phyloP scores from a whole-genome alignment of 2,797 vertebrate species.

The Lagocephalus sceleratus region DNA sequence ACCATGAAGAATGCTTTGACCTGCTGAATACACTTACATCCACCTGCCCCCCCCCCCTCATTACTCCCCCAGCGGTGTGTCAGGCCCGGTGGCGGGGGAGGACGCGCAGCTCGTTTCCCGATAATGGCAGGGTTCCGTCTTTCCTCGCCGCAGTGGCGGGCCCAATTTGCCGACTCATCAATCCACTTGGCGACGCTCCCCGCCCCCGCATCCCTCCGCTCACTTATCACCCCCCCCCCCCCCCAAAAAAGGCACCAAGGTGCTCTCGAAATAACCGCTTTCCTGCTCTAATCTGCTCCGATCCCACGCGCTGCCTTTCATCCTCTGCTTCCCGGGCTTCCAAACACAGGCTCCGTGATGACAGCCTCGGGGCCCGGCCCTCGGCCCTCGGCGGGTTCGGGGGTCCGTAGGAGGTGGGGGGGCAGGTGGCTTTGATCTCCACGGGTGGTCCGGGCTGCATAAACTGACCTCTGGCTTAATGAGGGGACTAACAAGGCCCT shows the following conservation, averaged over 20 bases:
- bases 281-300: slow-evolving; percentile 50
- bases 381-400: slow-evolving; percentile 1
- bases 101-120: slow-evolving; percentile 53
- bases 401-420: slow-evolving; percentile 11
- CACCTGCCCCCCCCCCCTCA: slow-evolving; percentile 23
- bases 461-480: slow-evolving; percentile 54
- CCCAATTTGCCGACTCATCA: slow-evolving; percentile 53
- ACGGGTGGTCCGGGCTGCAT: slow-evolving; percentile 62
- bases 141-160: slow-evolving; percentile 19
- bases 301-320: slow-evolving; percentile 51
- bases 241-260: slow-evolving; percentile 33
- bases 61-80: slow-evolving; percentile 39
- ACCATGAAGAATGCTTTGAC: too few relatives aligned
- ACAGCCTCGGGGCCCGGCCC: slow-evolving; percentile 17
- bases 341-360: slow-evolving; percentile 39
- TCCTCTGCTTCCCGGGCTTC: slow-evolving; percentile 30
- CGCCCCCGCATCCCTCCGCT: slow-evolving; percentile 44
- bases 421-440: slow-evolving; percentile 43
- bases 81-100: slow-evolving; percentile 21
- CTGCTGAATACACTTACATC: slow-evolving; percentile 19
- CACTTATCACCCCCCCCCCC: slow-evolving; percentile 55
- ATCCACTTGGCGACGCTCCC: slow-evolving; percentile 43
- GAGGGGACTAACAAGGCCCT: slow-evolving; percentile 42
- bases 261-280: slow-evolving; percentile 55
- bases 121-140: slow-evolving; percentile 63